These are phyloP conservation scores for Trachythela sp. DNA, from an alignment of 64 coral and sea anemone genomes.

Conservation along the genomic window DNA sequence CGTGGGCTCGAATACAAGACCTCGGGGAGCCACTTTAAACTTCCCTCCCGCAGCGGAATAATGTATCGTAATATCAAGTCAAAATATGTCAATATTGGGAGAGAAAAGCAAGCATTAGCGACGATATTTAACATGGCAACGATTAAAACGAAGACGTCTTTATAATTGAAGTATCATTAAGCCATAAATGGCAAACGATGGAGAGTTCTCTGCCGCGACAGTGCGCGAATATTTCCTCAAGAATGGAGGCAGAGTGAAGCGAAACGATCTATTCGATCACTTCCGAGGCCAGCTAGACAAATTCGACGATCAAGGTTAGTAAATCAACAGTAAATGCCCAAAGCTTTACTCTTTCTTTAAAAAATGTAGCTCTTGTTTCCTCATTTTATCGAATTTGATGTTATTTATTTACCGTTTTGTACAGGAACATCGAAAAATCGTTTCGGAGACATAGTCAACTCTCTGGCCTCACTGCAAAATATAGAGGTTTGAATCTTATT, in stretches of 20 bases:
- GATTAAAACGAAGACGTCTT: not conserved
- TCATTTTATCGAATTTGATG: not conserved
- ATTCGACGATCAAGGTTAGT: not conserved
- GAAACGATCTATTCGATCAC: not conserved
- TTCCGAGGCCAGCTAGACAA: constrained; percentile 3
- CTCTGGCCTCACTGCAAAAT: not conserved
- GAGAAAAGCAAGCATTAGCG: not conserved
- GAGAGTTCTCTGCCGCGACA: not conserved
- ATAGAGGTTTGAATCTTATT: not conserved
- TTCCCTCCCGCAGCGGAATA: not conserved
- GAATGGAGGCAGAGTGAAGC: not conserved
- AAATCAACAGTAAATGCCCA: not conserved
- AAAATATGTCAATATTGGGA: constrained; percentile 21
- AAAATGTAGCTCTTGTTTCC: not conserved
- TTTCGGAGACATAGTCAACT: not conserved
- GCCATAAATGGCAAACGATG: not conserved
- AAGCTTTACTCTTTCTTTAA: not conserved
- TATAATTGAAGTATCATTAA: not conserved
- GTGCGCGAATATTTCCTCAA: constrained; percentile 1
- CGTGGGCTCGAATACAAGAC: not conserved
- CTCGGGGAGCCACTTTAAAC: not conserved
- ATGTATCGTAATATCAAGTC: not conserved
- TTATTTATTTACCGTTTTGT: not conserved
- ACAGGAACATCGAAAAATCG: not conserved
- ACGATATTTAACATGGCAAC: not conserved